Evolutionary conservation across 2,113 vertebrate genomes (phyloP).

Genomic region (Channa argus): DNA sequence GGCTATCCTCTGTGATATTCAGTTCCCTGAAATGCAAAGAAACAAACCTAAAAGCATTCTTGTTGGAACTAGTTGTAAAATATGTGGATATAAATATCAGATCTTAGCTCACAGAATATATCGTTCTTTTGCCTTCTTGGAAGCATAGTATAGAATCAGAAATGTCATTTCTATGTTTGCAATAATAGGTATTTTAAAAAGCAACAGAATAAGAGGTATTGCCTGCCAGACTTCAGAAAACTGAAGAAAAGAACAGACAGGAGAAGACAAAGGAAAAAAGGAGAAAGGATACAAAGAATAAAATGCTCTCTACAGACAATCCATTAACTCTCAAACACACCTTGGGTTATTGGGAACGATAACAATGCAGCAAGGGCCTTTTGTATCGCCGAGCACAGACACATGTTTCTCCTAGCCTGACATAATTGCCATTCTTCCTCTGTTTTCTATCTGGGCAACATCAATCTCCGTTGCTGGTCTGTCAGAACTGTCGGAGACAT

Average conservation of each 20-base stretch:
- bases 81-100: background rate
- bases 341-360: constrained; percentile 84
- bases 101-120: background rate
- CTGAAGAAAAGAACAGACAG: constrained; percentile 9
- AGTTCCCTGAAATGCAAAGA: background rate
- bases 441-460: constrained; percentile 84
- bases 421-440: constrained; percentile 87
- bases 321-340: constrained; percentile 83
- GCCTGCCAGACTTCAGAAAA: background rate
- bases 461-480: constrained; percentile 84
- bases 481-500: constrained; percentile 80
- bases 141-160: background rate
- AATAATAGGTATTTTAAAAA: constrained; percentile 15
- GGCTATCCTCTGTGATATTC: constrained; percentile 26
- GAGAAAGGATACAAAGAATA: constrained; percentile 36
- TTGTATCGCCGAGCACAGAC: constrained; percentile 77
- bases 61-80: constrained; percentile 2
- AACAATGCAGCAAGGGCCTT: constrained; percentile 79
- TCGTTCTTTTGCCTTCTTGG: background rate
- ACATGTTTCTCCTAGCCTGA: constrained; percentile 84
- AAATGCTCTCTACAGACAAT: constrained; percentile 76
- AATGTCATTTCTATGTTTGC: constrained; percentile 3
- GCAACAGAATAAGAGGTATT: background rate
- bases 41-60: background rate
- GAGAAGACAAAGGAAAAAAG: constrained; percentile 23